Base-by-base conservation (phyloP, 2,888 invertebrate genomes). In the Pammene fasciana region DNA sequence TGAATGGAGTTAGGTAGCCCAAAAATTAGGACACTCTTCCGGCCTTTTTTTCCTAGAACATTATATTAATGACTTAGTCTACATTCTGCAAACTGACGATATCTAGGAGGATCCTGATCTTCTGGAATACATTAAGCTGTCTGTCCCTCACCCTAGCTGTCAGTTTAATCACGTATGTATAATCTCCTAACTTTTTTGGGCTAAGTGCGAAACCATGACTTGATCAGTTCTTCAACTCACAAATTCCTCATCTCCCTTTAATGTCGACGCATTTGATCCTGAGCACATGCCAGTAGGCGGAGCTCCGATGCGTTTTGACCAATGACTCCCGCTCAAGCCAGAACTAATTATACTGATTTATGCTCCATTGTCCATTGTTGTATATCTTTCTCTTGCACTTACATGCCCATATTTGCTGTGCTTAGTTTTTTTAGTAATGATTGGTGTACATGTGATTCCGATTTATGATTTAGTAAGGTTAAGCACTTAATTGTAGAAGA, bases 341-440 rank as follows among this genome's bases (percentile, higher is more conserved):
- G 94, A 95, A 96, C 96, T 96, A 97, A 97, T 97, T 97, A 97
- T 96, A 95, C 96, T 96, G 96, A 97, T 97, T 97, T 97, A 97
- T 97, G 96, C 95, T 93, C 96, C 95, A 97, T 97, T 97, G 96
- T 96, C 95, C 96, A 96, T 96, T 96, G 96, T 96, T 95, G 94
- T 93, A 93, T 93, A 87, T 90, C 90, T 89, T 87, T 89, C 93
- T 92, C 93, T 90, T 89, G 78, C 79, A 76, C 81, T 83, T 86
- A 85, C 87, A 84, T 86, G 80, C 78, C 80, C 81, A 80, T 82
- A 82, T 82, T 78, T 81, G 79, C 48, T 77, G 81, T 76, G 78
- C 78, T 79, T 76, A 80, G 77, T 80, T 82, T 82, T 73, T 78
- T 78, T 78, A 65, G 65, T 68, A 68, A 68, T 68, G 38, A 65